Base-by-base conservation (phyloP, 2,888 invertebrate genomes). In the Aethes cnicana region DNA sequence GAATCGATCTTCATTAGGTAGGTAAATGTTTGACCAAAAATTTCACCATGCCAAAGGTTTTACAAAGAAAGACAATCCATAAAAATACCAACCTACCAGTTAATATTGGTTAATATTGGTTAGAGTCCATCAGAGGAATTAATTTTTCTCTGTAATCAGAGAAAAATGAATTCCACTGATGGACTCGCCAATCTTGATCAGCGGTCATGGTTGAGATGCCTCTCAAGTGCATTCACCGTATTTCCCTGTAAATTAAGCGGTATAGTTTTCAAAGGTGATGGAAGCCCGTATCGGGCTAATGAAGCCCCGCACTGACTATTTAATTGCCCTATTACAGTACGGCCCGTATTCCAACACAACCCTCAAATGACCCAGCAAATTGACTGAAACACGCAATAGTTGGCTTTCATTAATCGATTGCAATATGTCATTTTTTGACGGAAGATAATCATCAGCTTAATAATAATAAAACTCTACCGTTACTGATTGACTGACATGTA, bases 281-380 rank as follows among this genome's bases (percentile, higher is more conserved):
- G 53, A 54, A 54, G 46, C 61, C 65, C 59, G 62, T 72, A 69
- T 72, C 66, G 66, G 66, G 62, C 62, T 72, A 77, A 77, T 76
- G 82, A 86, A 86, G 79, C 82, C 81, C 74, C 80, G 72, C 73
- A 72, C 68, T 72, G 74, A 69, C 65, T 70, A 78, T 84, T 84
- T 85, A 87, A 86, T 87, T 85, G 82, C 81, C 75, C 68, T 46
- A 52, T 73, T 69, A 74, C 69, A 65, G 65, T 64, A 63, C 62
- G 68, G 72, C 82, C 84, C 84, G 77, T 82, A 82, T 80, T 77
- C 78, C 70, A 16, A 69, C 61, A 72, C 73, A 69, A 69, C 78
- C 76, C 75, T 72, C 77, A 78, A 86, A 82, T 81, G 84, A 84
- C 79, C 81, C 73, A 74, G 79, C 84, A 86, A 88, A 87, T 86